phyloP scores from a whole-genome alignment of 2,797 vertebrate species.

The Paguma larvata region DNA sequence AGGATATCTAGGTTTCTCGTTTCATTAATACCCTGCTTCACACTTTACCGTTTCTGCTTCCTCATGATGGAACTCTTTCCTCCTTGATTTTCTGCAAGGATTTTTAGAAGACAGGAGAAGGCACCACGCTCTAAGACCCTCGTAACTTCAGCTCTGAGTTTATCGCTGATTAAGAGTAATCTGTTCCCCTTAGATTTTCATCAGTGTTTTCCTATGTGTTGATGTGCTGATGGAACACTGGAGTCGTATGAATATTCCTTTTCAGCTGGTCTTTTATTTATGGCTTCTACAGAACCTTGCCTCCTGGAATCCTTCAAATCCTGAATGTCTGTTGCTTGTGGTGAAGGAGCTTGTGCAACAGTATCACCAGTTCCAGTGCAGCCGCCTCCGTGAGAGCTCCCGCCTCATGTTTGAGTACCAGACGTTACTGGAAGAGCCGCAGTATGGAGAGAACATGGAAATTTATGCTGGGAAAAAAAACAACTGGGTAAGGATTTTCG shows the following conservation, averaged over 20 bases:
- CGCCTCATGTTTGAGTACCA: constrained; percentile 99
- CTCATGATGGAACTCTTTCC: constrained; percentile 15
- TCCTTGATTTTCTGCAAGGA: constrained; percentile 2
- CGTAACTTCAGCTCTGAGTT: background rate
- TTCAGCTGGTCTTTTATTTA: constrained; percentile 44
- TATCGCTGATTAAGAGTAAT: background rate
- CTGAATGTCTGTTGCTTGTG: constrained; percentile 96
- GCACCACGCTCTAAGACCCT: background rate
- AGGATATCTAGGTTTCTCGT: constrained; percentile 15
- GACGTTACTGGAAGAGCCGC: constrained; percentile 96
- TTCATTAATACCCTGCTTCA: background rate
- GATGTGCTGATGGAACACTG: background rate
- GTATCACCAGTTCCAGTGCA: constrained; percentile 98
- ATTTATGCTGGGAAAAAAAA: constrained; percentile 98
- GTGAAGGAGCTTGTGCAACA: constrained; percentile 99
- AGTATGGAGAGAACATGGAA: constrained; percentile 97
- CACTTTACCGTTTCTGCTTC: background rate
- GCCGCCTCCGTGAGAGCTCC: constrained; percentile 96
- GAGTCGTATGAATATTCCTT: constrained; percentile 50
- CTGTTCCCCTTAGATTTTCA: background rate
- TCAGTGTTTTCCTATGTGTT: background rate
- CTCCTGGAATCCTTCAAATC: constrained; percentile 95
- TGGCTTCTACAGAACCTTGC: constrained; percentile 93
- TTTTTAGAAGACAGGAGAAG: constrained; percentile 48
- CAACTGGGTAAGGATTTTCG: constrained; percentile 94